Percentiles rank a stretch among this genome's conserved stretches.
Conservation (phyloP, 2,113 vertebrate species). For the Mustelus asterias region DNA sequence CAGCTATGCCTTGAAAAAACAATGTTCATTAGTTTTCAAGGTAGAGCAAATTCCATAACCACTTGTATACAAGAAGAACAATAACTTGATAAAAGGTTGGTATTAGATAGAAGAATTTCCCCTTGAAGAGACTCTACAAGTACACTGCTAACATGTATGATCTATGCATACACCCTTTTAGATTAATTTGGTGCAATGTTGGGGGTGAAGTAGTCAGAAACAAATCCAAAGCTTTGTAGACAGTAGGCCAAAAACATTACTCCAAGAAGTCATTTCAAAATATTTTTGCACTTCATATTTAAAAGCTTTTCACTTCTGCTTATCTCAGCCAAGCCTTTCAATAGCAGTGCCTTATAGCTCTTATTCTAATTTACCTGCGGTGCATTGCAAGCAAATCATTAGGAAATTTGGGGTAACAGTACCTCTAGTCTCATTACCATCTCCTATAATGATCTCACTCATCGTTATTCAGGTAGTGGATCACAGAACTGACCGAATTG, state of each 20-base stretch:
- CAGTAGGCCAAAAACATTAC: neutral
- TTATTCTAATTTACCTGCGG: neutral
- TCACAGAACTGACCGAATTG: neutral
- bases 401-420: neutral
- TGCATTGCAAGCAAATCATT: neutral
- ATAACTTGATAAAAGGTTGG: neutral
- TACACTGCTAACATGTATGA: neutral
- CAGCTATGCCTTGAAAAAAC: neutral
- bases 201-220: neutral
- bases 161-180: neutral
- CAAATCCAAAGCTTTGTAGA: neutral
- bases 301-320: neutral
- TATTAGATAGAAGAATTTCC: neutral
- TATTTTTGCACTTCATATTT: neutral
- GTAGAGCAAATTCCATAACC: neutral
- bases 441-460: neutral
- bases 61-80: neutral
- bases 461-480: neutral
- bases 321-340: neutral
- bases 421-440: neutral
- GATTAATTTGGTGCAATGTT: neutral
- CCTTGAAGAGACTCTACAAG: neutral
- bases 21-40: neutral
- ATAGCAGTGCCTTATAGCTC: neutral
- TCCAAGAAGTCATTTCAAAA: neutral